Conservation (phyloP, 2,888 invertebrate genomes). For the Blera fallax region DNA sequence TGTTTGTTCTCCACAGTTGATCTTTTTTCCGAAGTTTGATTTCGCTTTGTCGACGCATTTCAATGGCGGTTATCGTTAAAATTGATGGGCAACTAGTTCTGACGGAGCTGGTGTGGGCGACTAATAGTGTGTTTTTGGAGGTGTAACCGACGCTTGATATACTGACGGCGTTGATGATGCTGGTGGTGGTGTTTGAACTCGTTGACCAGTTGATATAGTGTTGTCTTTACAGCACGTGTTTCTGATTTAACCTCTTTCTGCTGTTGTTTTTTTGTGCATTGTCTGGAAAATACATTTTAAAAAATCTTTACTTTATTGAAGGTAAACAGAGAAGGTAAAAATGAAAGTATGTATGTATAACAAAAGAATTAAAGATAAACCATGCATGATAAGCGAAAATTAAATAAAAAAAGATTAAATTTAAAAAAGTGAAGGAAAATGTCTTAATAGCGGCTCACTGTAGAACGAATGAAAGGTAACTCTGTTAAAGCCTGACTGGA, state of each 20-base stretch:
- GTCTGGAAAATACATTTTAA: not conserved
- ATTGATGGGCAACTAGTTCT: constrained; percentile 71
- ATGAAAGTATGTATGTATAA: too few species aligned
- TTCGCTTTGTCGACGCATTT: constrained; percentile 83
- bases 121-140: constrained; percentile 51
- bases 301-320: too few species aligned
- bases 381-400: too few species aligned
- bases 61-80: constrained; percentile 78
- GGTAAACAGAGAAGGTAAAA: too few species aligned
- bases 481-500: too few species aligned
- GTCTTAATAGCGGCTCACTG: too few species aligned
- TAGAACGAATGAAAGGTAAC: too few species aligned
- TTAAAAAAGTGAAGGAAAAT: too few species aligned
- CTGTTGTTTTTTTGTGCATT: constrained; percentile 30
- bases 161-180: constrained; percentile 27
- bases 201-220: too few species aligned
- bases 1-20: constrained; percentile 84
- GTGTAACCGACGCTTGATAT: constrained; percentile 23
- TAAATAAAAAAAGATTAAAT: too few species aligned
- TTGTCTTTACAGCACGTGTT: constrained; percentile 51
- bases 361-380: too few species aligned
- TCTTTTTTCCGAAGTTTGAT: constrained; percentile 84
- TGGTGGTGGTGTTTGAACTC: constrained; percentile 45
- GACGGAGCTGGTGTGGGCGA: constrained; percentile 66
- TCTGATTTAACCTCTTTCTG: constrained; percentile 62